Base-by-base conservation (phyloP, 2,888 invertebrate species). In the Incurvaria masculella region DNA sequence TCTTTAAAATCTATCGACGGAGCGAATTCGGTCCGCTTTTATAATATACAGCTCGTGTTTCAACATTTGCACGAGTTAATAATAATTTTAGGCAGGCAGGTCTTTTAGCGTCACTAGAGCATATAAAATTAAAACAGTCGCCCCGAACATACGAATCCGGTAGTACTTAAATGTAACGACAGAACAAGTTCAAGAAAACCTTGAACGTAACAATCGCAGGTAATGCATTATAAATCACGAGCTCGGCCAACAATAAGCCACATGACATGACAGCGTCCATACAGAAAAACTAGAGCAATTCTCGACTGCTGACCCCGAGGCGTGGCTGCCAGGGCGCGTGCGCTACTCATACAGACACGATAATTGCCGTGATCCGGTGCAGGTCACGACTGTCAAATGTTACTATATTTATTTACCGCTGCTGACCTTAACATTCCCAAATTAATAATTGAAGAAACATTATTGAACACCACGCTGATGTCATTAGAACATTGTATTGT, bases 261-360 rank as follows among this genome's bases (percentile, higher is more conserved):
- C 59, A 70, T 67, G 72, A 68, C 69, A 68, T n/a, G 63, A 61
- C 59, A 60, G 62, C 59, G 62, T 41, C 39, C 44, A 47, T 47
- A 61, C 63, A 63, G 64, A 65, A 61, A 68, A 65, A 64, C 61
- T 61, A 58, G 67, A 66, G 69, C 67, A 69, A 65, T 68, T 3
- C 11, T 11, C 33, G 4, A 3, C 3, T 8, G 33, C 33, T 68
- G 61, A 61, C 65, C 58, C 55, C 56, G 57, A 60, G 60, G 61
- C 55, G 65, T 63, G 68, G 69, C 64, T 65, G 64, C 65, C 60
- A 38, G 53, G 64, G 67, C 76, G 73, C 72, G 72, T 74, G 75
- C 73, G 66, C 14, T n/a, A n/a, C 8, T 8, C 4, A n/a, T 3
- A 33, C 72, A 61, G 56, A 57, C 62, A 66, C 67, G 63, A 65